A percentile compares a stretch with the other conserved stretches of the same genome.
These are phyloP conservation scores for Labeo calbasu DNA, from an alignment of 2,797 vertebrate genomes.

Conservation along the genomic window DNA sequence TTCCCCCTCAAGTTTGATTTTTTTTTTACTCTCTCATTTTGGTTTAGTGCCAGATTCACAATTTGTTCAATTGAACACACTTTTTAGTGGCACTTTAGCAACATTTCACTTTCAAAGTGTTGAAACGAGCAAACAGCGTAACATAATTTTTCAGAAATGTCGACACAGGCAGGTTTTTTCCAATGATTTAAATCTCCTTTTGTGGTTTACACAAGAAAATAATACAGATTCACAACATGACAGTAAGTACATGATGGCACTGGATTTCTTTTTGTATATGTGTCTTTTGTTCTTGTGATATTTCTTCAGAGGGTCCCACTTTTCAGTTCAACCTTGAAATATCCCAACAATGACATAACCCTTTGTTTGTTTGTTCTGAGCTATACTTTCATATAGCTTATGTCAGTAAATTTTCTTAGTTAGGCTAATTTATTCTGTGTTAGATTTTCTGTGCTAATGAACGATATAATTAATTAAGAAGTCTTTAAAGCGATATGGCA, in stretches of 20 bases:
- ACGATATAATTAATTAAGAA: slow-evolving; percentile 46
- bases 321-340: slow-evolving; percentile 1
- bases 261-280: background rate
- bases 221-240: background rate
- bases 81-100: background rate
- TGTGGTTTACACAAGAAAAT: background rate
- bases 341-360: background rate
- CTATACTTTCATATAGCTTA: background rate
- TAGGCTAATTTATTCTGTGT: slow-evolving; percentile 35
- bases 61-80: background rate
- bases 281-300: background rate
- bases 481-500: background rate
- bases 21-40: background rate
- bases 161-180: background rate
- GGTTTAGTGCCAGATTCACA: background rate
- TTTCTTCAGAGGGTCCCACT: background rate
- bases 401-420: slow-evolving; percentile 10
- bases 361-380: background rate
- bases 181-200: background rate
- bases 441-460: slow-evolving; percentile 43
- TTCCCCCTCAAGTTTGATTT: background rate
- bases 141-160: background rate
- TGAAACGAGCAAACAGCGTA: background rate
- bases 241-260: background rate
- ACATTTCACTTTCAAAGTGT: background rate